Base-by-base conservation (phyloP, 2,888 invertebrate species). In the Eucriotettix oculatus region DNA sequence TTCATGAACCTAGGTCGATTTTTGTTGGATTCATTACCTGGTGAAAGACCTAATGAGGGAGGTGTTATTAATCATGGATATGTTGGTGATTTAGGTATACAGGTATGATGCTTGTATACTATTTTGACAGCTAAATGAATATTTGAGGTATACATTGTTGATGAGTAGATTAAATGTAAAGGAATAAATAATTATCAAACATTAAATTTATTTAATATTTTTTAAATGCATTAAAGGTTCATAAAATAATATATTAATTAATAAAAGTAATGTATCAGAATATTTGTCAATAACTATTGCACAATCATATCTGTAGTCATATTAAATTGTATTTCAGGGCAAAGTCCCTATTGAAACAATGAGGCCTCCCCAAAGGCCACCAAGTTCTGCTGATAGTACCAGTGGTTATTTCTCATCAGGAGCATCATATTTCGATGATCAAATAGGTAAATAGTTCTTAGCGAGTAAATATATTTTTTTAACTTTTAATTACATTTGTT, bases 41-140 rank as follows among this genome's bases (percentile, higher is more conserved):
- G 77, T 42, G 83, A 81, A 65, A 80, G 79, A 66, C 77, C 77
- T 43, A 71, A 79, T 63, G 84, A 85, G 10, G 81, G 81, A 10
- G 86, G 86, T 0, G 79, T 86, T 29, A 76, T 86, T 42, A 87
- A 87, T 70, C 83, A 83, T 62, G 86, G 85, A 0, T 87, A 86
- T 67, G 83, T 86, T 55, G 81, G 81, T 9, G 84, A 84, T 65
- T 69, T 72, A 16, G 72, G 64, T 54, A 58, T 66, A 14, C 67
- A 66, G 65, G 67, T 67, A n/a, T 44, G 72, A 43, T 16, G 44
- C 16, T 53, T 42, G 14, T 16, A 14, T 7, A n/a, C 16, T 48
- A 1, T n/a, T 29, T 5, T 29, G 29, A 29, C 7, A 29, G 7
- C 29, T 29, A 29, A 29, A 29, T 29, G 3, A 29, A 29, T 29